Base-by-base conservation (phyloP, 2,113 vertebrate genomes). In the Motacilla alba region DNA sequence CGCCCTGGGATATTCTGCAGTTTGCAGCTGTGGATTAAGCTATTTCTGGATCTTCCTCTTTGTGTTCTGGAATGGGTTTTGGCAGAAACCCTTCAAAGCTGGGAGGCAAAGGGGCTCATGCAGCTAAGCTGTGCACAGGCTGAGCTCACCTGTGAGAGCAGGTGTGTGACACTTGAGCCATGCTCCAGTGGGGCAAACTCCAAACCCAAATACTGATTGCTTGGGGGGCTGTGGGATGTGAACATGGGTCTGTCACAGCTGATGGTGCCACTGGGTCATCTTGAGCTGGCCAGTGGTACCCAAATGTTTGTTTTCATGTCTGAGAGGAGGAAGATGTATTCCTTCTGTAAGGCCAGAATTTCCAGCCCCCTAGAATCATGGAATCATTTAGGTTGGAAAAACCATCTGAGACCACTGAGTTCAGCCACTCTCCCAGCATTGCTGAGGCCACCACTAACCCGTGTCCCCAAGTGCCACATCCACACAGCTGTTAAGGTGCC, bases 211-310 rank as follows among this genome's bases (percentile, higher is more conserved):
- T 4, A 15, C 35, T 56, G 4, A 5, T 44, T 30, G 6, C 20
- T 0, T 23, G 10, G 17, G 13, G 30, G 10, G 11, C 6, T 16
- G 22, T 35, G 58, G 33, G 59, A 9, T 11, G 10, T 63, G 49
- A 28, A 7, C 0, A 0, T 28, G 8, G 33, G 21, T 46, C 79
- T 58, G 13, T 43, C 13, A 2, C 0, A 6, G 55, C 41, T 63
- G 31, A 4, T 60, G 77, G 44, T 35, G 68, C 47, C 37, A 10
- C 41, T 56, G 3, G 19, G 5, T 33, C 44, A 2, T 2, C 3
- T 3, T 15, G 60, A 39, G 46, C 31, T 84, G 47, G 41, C 46
- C 74, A 26, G 18, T 24, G 66, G 50, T 52, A 33, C 4, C 41
- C 58, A 72, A 33, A 59, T 19, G 26, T 56, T 77, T 37, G 18